Evolutionary conservation across 2,113 vertebrate species (phyloP), one percentile per base, ranked within the genome.

Genomic region (Mesocricetus auratus): DNA sequence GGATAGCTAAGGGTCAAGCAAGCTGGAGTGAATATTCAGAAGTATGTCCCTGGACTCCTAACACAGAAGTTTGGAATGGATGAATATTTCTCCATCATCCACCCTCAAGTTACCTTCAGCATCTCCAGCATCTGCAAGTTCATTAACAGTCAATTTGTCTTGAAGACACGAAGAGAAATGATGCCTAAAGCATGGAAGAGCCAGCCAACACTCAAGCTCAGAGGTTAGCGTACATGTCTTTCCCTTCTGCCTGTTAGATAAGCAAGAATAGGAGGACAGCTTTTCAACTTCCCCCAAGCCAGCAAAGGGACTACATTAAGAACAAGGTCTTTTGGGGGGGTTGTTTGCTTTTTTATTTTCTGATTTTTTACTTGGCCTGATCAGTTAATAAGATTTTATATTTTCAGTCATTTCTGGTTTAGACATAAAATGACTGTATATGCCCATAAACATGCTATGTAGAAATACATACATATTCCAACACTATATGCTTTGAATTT

Each of bases 91-190:
- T 97, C 94, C 42, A 97, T 99, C 5, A 10, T 98, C 39, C 98
- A 99, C 95, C 98, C 99, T 73, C 98, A 98, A 97, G 97, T 99
- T 66, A 98, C 98, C 17, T 98, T 99, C 78, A 97, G 97, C 73
- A 98, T 99, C 92, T 96, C 98, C 86, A 99, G 98, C 97, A 99
- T 98, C 96, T 97, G 96, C 93, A 99, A 99, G 94, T 98, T 98
- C 94, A 98, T 99, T 97, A 99, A 99, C 94, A 98, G 98, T 39
- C 98, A 99, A 36, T 99, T 99, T 98, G 97, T 99, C 82, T 92
- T 99, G 94, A 99, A 99, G 98, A 98, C 94, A 50, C 93, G 64
- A 86, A 93, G 86, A 62, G 98, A 99, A 96, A 98, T 96, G 94
- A 91, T 96, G 95, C 98, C 97, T 7, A 85, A 97, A 87, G 92